Base-by-base conservation (phyloP, 2,113 vertebrate species). In the Choloepus hoffmanni region DNA sequence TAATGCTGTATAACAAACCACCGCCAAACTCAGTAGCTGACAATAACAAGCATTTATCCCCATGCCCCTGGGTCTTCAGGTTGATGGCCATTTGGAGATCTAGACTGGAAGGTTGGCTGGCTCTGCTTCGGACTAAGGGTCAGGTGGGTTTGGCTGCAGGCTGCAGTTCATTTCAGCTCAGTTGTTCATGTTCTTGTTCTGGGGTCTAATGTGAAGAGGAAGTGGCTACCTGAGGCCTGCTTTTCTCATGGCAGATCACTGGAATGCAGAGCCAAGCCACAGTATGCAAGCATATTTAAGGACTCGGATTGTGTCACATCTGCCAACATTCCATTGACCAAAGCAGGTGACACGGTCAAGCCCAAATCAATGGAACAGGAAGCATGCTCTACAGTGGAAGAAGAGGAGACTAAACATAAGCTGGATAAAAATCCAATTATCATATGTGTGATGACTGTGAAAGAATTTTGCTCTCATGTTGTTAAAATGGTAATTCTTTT, bases 71-170 rank as follows among this genome's bases (percentile, higher is more conserved):
- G 16, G 9, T 14, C 28, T 45, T 1, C 9, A 16, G 10, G 11
- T 11, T 53, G 26, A 45, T 2, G 19, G 28, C 68, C 28, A 3
- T 5, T 55, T 48, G 40, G 18, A 63, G 40, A 89, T 45, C 0
- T 11, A 16, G 26, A 7, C 0, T 55, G 18, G 1, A 10, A 30
- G 2, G 0, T 2, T 43, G 19, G 30, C 79, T 48, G 24, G 5
- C 12, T 89, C 4, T 4, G 1, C 53, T 58, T 73, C 3, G 45
- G 63, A 4, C 28, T n/a, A 4, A 88, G 68, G 4, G 15, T 43
- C 65, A 43, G 24, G 1, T 60, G 9, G 4, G 4, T 45, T 48
- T 89, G n/a, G 10, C 19, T 82, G 15, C 19, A 70, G 48, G 30
- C 14, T 43, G 19, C 24, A 50, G 33, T 30, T 63, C 30, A 45